phyloP scores from a whole-genome alignment of 2,797 vertebrate species.

The Tinamus major region DNA sequence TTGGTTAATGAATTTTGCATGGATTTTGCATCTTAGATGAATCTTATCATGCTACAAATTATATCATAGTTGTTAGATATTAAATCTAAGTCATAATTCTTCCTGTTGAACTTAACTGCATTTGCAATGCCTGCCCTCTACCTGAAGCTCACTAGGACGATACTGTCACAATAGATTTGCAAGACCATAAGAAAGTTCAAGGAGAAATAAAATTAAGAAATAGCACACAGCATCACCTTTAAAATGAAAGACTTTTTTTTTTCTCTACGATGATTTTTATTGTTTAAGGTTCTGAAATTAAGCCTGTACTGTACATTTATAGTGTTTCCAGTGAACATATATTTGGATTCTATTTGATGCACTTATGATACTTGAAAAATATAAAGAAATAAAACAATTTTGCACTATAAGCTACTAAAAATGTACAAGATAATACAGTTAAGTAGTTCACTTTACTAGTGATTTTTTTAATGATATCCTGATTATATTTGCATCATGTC shows the following conservation, averaged over 20 bases:
- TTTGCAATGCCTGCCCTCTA: background rate
- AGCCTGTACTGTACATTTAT: background rate
- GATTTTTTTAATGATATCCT: background rate
- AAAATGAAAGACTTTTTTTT: background rate
- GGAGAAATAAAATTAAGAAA: conserved; percentile 16
- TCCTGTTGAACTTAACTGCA: background rate
- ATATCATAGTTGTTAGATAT: background rate
- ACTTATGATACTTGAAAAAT: background rate
- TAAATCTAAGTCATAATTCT: background rate
- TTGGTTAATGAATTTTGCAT: background rate
- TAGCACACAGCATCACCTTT: background rate
- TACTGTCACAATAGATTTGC: conserved; percentile 1
- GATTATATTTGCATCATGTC: background rate
- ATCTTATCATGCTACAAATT: background rate
- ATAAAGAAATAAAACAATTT: background rate
- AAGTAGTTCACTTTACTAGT: background rate
- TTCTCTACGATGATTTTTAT: background rate
- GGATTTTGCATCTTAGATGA: background rate
- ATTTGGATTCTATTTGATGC: background rate
- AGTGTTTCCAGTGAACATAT: background rate
- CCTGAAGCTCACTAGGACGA: background rate
- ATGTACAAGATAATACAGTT: background rate
- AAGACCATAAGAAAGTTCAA: background rate
- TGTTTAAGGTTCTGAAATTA: background rate
- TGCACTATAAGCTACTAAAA: background rate